Evolutionary conservation across 2,888 invertebrate genomes (phyloP).

Genomic region (Morpho deidamia): DNA sequence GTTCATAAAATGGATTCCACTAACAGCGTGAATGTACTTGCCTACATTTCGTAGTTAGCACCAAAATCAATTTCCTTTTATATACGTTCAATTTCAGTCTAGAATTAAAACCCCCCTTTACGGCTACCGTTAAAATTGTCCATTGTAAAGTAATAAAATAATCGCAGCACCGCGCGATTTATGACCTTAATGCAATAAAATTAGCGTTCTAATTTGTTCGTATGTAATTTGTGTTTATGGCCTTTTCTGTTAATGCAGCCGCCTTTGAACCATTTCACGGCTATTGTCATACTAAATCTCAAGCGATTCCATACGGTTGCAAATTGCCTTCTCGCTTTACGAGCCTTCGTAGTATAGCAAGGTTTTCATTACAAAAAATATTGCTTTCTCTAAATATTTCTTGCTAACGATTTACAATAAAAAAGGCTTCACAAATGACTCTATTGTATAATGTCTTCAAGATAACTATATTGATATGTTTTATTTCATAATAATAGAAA

Average conservation of each 20-base stretch:
- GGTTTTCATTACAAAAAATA: no score
- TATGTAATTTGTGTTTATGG: conserved; percentile 57
- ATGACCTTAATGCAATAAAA: conserved; percentile 65
- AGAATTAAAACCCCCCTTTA: conserved; percentile 29
- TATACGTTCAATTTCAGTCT: conserved; percentile 23
- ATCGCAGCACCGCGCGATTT: conserved; percentile 53
- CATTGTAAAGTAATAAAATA: conserved; percentile 61
- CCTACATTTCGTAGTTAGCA: conserved; percentile 7
- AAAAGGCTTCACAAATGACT: neutral
- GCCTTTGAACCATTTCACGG: conserved; percentile 65
- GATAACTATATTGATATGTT: no score
- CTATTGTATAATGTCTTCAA: neutral
- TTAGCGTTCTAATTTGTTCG: conserved; percentile 70
- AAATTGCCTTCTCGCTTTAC: conserved; percentile 70
- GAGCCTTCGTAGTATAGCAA: conserved; percentile 36
- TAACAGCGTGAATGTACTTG: conserved; percentile 3
- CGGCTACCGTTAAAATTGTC: conserved; percentile 57
- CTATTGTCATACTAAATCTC: conserved; percentile 45
- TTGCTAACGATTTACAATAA: neutral
- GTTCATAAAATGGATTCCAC: conserved; percentile 6
- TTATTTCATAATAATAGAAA: no score
- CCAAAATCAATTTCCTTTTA: conserved; percentile 30
- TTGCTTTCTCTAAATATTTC: no score
- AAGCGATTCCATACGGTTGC: conserved; percentile 42
- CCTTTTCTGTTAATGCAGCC: conserved; percentile 47